Conservation (phyloP, 2,113 vertebrate species). For the Chunga burmeisteri region DNA sequence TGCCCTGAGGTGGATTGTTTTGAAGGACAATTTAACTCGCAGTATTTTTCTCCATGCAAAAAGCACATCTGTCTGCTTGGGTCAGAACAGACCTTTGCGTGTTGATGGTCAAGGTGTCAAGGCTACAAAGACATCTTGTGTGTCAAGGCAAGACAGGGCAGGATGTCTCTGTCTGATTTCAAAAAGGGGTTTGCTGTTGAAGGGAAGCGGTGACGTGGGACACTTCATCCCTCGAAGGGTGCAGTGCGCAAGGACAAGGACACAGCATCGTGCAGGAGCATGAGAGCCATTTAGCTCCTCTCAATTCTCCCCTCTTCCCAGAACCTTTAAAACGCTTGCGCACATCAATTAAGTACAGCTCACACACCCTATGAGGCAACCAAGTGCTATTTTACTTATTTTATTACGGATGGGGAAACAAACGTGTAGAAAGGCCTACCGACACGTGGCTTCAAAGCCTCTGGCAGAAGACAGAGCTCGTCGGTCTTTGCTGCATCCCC, state of each 20-base stretch:
- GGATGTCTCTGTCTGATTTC: neutral
- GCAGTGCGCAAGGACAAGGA: neutral
- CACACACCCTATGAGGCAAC: constrained; percentile 53
- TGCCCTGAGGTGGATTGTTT: neutral
- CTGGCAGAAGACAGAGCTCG: neutral
- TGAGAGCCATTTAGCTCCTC: neutral
- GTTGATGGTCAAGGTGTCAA: neutral
- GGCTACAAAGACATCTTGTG: neutral
- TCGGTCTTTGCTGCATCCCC: neutral
- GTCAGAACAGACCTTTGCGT: neutral
- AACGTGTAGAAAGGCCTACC: constrained; percentile 2
- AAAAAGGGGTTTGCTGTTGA: neutral
- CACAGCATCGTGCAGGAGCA: neutral
- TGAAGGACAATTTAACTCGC: neutral
- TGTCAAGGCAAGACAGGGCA: neutral
- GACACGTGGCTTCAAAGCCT: constrained; percentile 13
- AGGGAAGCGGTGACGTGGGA: neutral
- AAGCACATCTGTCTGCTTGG: neutral
- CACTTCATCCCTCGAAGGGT: neutral
- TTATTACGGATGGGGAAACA: constrained; percentile 53
- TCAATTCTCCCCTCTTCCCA: constrained; percentile 3
- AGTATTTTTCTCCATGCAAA: neutral
- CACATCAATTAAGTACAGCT: constrained; percentile 38
- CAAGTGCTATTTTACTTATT: constrained; percentile 43
- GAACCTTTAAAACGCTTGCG: neutral